Percentiles rank a stretch among this genome's conserved stretches.
These are phyloP conservation scores for Pseudomyrmex pallidus DNA, from an alignment of 1,140 invertebrate genomes.

Conservation along the genomic window DNA sequence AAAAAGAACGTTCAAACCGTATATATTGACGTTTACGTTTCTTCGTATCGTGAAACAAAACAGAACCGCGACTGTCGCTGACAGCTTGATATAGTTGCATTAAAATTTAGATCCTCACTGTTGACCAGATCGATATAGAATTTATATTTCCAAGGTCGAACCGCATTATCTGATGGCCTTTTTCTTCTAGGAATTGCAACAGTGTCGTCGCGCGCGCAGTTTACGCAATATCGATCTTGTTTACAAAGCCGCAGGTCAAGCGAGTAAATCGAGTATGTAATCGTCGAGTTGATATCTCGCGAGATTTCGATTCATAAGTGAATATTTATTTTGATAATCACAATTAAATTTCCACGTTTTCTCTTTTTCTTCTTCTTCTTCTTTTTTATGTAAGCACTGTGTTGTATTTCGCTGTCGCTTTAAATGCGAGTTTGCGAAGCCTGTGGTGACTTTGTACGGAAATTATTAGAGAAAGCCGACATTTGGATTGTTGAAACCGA, in stretches of 20 bases:
- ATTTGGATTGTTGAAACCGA: slow-evolving; percentile 25
- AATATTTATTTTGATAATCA: not conserved
- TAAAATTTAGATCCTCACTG: too few relatives aligned
- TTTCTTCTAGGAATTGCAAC: slow-evolving; percentile 6
- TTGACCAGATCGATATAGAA: too few relatives aligned
- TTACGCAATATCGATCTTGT: slow-evolving; percentile 17
- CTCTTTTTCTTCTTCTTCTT: slow-evolving; percentile 4
- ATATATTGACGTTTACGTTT: too few relatives aligned
- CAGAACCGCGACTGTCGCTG: too few relatives aligned
- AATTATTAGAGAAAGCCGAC: not conserved
- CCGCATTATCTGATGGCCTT: not conserved
- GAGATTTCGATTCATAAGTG: slow-evolving; percentile 9
- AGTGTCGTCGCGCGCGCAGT: not conserved
- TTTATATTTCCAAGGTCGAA: too few relatives aligned
- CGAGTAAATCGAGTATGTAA: slow-evolving; percentile 1
- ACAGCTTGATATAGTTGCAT: too few relatives aligned
- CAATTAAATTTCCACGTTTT: not conserved
- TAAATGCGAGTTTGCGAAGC: not conserved
- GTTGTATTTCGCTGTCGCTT: slow-evolving; percentile 14
- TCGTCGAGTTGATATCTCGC: slow-evolving; percentile 37
- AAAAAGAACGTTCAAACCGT: too few relatives aligned
- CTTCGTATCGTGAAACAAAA: too few relatives aligned
- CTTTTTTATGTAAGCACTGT: not conserved
- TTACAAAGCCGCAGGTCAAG: slow-evolving; percentile 2
- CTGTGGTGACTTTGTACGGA: not conserved